Percentiles rank a stretch among this genome's conserved stretches.
Conservation (phyloP, 2,888 invertebrate species). For the Lucinisca nassula region DNA sequence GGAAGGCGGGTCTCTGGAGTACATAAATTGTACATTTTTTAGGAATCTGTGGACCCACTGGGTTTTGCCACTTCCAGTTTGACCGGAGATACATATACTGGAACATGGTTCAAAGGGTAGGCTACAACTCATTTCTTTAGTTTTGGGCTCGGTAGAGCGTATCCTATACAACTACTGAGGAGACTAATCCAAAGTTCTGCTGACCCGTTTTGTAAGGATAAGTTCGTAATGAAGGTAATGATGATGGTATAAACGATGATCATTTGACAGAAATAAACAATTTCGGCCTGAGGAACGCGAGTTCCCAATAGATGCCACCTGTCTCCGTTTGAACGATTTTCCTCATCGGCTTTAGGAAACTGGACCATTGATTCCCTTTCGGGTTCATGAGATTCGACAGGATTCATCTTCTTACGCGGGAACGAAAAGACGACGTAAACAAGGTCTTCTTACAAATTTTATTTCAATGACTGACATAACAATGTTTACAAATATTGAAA, state of each 20-base stretch:
- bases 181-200: slow-evolving; percentile 45
- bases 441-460: too few species aligned
- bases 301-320: too few species aligned
- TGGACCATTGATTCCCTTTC: too few species aligned
- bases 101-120: slow-evolving; percentile 58
- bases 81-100: slow-evolving; percentile 59
- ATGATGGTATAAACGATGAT: slow-evolving; percentile 52
- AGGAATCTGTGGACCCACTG: slow-evolving; percentile 53
- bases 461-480: too few species aligned
- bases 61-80: slow-evolving; percentile 59
- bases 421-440: too few species aligned
- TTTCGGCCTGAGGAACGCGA: slow-evolving; percentile 44
- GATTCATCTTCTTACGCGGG: too few species aligned
- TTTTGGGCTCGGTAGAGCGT: slow-evolving; percentile 45
- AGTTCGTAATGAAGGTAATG: slow-evolving; percentile 54
- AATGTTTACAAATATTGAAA: too few species aligned
- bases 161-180: slow-evolving; percentile 45
- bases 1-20: slow-evolving; percentile 41
- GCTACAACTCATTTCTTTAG: slow-evolving; percentile 33
- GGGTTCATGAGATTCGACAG: too few species aligned
- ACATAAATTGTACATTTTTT: slow-evolving; percentile 36
- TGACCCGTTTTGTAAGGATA: slow-evolving; percentile 48
- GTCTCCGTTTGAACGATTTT: too few species aligned
- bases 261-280: slow-evolving; percentile 61
- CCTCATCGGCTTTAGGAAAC: too few species aligned